These are phyloP conservation scores for Monochamus saltuarius DNA, from an alignment of 1,140 invertebrate genomes.

Conservation along the genomic window DNA sequence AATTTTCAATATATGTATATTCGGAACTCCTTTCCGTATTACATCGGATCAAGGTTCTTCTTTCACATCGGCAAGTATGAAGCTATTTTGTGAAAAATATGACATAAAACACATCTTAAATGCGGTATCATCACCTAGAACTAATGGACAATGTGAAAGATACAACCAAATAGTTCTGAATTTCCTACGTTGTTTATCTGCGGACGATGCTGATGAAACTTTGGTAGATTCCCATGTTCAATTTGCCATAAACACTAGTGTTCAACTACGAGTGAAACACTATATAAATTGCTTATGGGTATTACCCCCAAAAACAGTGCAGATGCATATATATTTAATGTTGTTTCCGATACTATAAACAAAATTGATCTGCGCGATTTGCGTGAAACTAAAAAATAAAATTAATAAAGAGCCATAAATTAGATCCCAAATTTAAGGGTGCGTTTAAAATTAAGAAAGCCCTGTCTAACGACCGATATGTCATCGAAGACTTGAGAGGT, in stretches of 20 bases:
- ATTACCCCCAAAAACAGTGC: too few species aligned
- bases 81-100: conserved; percentile 9
- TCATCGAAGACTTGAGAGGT: too few species aligned
- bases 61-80: conserved; percentile 1
- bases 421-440: too few species aligned
- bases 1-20: too few species aligned
- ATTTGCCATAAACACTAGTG: background rate
- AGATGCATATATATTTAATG: too few species aligned
- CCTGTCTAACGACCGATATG: too few species aligned
- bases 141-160: conserved; percentile 14
- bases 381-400: too few species aligned
- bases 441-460: too few species aligned
- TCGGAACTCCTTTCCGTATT: conserved; percentile 8
- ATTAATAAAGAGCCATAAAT: too few species aligned
- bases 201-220: background rate
- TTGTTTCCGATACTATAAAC: too few species aligned
- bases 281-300: too few species aligned
- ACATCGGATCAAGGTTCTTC: background rate
- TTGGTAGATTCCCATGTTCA: background rate
- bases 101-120: conserved; percentile 14
- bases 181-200: conserved; percentile 1
- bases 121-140: conserved; percentile 4
- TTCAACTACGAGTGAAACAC: background rate
- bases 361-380: too few species aligned
- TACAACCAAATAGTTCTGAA: conserved; percentile 8